Evolutionary conservation across 1,140 invertebrate species (phyloP), one percentile per base, ranked within the genome.

Genomic region (Triops cancriformis): DNA sequence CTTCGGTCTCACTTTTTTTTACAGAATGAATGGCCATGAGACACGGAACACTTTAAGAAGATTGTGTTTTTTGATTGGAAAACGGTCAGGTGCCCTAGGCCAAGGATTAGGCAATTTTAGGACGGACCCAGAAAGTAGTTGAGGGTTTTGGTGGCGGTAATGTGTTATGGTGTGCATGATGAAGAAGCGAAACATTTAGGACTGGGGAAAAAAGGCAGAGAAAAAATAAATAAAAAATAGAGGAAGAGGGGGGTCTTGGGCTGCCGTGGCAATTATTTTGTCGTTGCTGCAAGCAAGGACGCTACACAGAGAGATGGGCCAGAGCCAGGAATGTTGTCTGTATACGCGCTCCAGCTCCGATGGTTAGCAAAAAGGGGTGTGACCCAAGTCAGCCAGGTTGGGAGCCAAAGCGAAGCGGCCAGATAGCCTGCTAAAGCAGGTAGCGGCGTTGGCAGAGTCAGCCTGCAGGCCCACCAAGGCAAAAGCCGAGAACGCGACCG

Each of bases 271-370:
- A 64, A 23, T 64, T 64, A 64, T 64, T 64, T 23, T 64, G 51
- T 64, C 51, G 51, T 64, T 64, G 51, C 51, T 64, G n/a, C n/a
- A 64, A 64, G 51, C 51, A 64, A 64, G 51, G 51, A 64, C 51
- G 51, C 10, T 64, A 23, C 51, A 23, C 14, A 14, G 5, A 64
- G 23, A 64, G 51, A 64, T 64, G 51, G 51, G 51, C 51, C 3
- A 64, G 51, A n/a, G 51, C 18, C 51, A n/a, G 51, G 51, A 64
- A 64, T 64, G 51, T n/a, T 18, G 51, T 64, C 51, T 14, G 51
- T n/a, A 64, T 64, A 64, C 18, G 31, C 2, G 31, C 31, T 37
- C 51, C 51, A 64, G 4, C n/a, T 23, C 51, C 23, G 51, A 64
- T 64, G 10, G 51, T 64, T 64, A 23, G 18, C 18, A 64, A 64